phyloP scores from a whole-genome alignment of 2,797 vertebrate species.

The Sphaeramia orbicularis region DNA sequence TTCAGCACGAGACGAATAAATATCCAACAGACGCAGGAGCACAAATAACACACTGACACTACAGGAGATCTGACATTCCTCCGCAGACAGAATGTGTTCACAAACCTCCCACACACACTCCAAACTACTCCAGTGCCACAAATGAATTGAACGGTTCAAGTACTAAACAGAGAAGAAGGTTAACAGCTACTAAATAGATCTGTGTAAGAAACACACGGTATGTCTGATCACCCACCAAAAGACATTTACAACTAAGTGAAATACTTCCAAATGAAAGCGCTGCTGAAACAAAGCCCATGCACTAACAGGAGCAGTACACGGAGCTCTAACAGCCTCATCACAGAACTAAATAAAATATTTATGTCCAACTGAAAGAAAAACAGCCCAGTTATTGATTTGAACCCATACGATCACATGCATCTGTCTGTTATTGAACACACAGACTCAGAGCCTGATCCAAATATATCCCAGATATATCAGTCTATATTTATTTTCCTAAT shows the following conservation, averaged over 20 bases:
- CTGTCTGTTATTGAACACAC: too few relatives aligned
- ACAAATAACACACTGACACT: constrained; percentile 8
- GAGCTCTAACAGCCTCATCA: neutral
- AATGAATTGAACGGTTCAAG: constrained; percentile 5
- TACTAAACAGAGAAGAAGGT: neutral
- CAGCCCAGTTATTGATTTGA: too few relatives aligned
- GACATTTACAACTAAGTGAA: too few relatives aligned
- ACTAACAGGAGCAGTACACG: constrained; percentile 1
- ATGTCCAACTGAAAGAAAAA: too few relatives aligned
- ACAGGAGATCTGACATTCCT: constrained; percentile 12
- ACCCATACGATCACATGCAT: too few relatives aligned
- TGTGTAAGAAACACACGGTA: neutral
- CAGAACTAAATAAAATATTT: neutral
- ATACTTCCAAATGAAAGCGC: neutral
- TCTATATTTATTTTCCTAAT: too few relatives aligned
- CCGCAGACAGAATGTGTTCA: constrained; percentile 6
- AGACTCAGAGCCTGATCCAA: too few relatives aligned
- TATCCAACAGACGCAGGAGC: constrained; percentile 25
- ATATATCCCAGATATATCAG: too few relatives aligned
- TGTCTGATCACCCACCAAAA: neutral
- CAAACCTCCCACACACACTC: constrained; percentile 7
- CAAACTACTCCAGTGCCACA: neutral
- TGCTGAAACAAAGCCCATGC: constrained; percentile 16
- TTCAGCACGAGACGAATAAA: constrained; percentile 40
- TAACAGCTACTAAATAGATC: neutral